Percentiles rank a stretch among this genome's conserved stretches.
Conservation (phyloP, 53 echinoderm and acorn worm genomes). For the Paracentrotus lividus region DNA sequence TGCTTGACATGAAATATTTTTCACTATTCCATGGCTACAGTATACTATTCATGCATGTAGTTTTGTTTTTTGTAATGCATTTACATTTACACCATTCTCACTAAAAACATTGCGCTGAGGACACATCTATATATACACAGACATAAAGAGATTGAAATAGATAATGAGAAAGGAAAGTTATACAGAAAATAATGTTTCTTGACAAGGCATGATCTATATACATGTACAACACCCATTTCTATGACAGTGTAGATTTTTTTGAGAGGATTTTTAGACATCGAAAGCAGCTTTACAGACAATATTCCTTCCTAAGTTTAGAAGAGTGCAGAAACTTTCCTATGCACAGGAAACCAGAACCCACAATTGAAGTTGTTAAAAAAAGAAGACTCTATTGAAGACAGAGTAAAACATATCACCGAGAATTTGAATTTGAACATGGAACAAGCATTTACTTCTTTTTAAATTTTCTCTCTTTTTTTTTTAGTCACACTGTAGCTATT, state of each 20-base stretch:
- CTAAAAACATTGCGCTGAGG: conserved; percentile 8
- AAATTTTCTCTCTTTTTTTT: too few species aligned
- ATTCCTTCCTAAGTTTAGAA: background rate
- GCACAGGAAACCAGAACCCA: too few species aligned
- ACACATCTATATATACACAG: conserved; percentile 36
- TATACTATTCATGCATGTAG: background rate
- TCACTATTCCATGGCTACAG: background rate
- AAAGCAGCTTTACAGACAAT: background rate
- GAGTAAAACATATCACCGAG: too few species aligned
- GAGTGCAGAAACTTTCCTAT: background rate
- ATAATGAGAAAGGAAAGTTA: background rate
- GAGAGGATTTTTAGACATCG: background rate
- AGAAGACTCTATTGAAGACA: too few species aligned
- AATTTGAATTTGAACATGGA: too few species aligned
- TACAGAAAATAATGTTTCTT: background rate
- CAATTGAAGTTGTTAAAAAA: too few species aligned
- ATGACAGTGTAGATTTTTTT: background rate
- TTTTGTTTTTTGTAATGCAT: background rate
- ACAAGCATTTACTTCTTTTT: too few species aligned
- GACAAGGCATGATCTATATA: conserved; percentile 42
- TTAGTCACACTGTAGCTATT: too few species aligned
- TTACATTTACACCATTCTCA: background rate
- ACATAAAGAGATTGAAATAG: background rate
- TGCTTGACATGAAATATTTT: background rate
- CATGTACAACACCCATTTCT: conserved; percentile 47